Conservation (phyloP, 2,797 vertebrate genomes). For the Gymnothorax reevesii region DNA sequence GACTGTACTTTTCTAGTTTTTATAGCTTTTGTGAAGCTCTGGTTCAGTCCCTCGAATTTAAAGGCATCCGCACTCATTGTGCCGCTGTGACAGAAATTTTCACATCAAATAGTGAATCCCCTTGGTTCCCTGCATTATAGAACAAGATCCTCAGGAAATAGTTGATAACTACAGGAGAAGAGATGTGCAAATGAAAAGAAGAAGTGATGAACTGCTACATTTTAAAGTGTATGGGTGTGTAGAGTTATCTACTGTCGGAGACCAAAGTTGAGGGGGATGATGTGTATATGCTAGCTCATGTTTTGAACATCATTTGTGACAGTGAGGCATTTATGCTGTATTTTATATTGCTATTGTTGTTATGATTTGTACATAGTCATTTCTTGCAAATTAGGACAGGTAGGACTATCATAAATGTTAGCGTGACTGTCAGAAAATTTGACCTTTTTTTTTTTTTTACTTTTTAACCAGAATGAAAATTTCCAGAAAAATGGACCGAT, state of each 20-base stretch:
- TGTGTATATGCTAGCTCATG: conserved; percentile 23
- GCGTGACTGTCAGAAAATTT: not conserved
- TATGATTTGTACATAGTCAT: not conserved
- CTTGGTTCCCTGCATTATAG: conserved; percentile 41
- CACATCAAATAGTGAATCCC: conserved; percentile 47
- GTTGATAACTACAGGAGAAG: conserved; percentile 21
- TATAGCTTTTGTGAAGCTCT: conserved; percentile 17
- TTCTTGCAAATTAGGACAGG: not conserved
- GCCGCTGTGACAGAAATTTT: conserved; percentile 38
- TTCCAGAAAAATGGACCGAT: not conserved
- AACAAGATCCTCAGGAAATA: conserved; percentile 44
- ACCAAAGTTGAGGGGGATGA: conserved; percentile 17
- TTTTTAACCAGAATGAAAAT: not conserved
- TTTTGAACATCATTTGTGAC: conserved; percentile 10
- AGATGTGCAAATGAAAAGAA: not conserved
- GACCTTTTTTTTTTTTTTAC: not conserved
- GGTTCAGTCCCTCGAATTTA: conserved; percentile 34
- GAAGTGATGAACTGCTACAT: conserved; percentile 34
- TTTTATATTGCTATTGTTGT: not conserved
- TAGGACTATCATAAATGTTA: not conserved
- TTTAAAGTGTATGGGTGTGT: conserved; percentile 28
- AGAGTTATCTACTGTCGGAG: conserved; percentile 25
- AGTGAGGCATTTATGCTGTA: not conserved
- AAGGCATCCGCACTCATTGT: conserved; percentile 32
- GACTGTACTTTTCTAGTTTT: not conserved